Base-by-base conservation (phyloP, 2,888 invertebrate genomes). In the Oeneis ivallda region DNA sequence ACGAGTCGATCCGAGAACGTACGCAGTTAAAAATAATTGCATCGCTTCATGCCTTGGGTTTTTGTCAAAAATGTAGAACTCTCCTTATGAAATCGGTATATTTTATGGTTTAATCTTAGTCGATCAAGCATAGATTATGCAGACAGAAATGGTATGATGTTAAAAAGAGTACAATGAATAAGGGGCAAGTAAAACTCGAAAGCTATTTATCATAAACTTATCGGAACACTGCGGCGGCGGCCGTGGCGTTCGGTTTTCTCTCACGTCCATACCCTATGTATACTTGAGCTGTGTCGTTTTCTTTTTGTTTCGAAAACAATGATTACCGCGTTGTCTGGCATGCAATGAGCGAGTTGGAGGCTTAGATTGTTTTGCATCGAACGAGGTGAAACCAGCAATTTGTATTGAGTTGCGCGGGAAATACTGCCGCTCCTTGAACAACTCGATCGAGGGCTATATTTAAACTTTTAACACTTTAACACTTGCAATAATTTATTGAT, bases 161-260 rank as follows among this genome's bases (percentile, higher is more conserved):
- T 64, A 71, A 81, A 71, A 73, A 71, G 64, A 65, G 54, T 68
- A 63, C 71, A 81, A 66, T 67, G 72, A 81, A 81, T 79, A 82
- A 84, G 83, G 79, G 79, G 79, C 82, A 81, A 86, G 83, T 84
- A 79, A 84, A 85, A 86, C 85, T 85, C 81, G 80, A 83, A 81
- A 80, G 85, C 85, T 89, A 89, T 90, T 90, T 89, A 90, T 89
- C 89, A 87, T 88, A 82, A 87, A 86, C 79, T 86, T 89, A 89
- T 90, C 88, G 83, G 83, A 85, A 87, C 86, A 85, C 85, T 80
- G 76, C 80, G 79, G 76, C 81, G 79, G 78, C 78, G 77, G 76
- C 80, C 79, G 76, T 80, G 79, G 78, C 78, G 77, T 82, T 87
- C 83, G 80, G 87, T 88, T 86, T 87, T 87, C 82, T 81, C 79